These are phyloP conservation scores for Sterna hirundo DNA, from an alignment of 2,113 vertebrate species.

Conservation along the genomic window DNA sequence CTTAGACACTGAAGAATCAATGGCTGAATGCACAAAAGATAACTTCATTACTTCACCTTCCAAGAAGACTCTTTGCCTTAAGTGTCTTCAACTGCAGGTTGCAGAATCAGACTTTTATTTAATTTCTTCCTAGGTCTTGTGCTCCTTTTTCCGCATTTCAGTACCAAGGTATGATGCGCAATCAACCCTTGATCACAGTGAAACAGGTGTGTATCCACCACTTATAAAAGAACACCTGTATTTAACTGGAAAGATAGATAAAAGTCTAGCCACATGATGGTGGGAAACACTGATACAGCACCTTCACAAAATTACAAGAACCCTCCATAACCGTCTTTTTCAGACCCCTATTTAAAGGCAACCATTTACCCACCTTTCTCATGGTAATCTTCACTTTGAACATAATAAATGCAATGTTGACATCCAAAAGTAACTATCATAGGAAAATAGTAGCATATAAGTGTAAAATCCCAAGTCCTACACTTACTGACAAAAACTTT, in stretches of 20 bases:
- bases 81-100: neutral
- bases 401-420: neutral
- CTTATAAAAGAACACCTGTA: neutral
- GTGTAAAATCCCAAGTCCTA: neutral
- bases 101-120: neutral
- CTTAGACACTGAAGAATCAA: neutral
- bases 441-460: neutral
- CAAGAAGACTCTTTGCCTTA: neutral
- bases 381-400: neutral
- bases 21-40: neutral
- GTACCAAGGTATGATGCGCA: neutral
- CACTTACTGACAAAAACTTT: neutral
- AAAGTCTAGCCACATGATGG: neutral
- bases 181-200: neutral
- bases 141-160: neutral
- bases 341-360: neutral
- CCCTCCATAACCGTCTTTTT: neutral
- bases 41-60: neutral
- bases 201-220: neutral
- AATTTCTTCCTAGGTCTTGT: neutral
- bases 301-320: neutral
- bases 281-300: neutral
- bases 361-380: neutral
- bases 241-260: neutral
- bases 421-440: neutral